A percentile compares a stretch with the other conserved stretches of the same genome.
Conservation (phyloP, 2,113 vertebrate species). For the Daubentonia madagascariensis region DNA sequence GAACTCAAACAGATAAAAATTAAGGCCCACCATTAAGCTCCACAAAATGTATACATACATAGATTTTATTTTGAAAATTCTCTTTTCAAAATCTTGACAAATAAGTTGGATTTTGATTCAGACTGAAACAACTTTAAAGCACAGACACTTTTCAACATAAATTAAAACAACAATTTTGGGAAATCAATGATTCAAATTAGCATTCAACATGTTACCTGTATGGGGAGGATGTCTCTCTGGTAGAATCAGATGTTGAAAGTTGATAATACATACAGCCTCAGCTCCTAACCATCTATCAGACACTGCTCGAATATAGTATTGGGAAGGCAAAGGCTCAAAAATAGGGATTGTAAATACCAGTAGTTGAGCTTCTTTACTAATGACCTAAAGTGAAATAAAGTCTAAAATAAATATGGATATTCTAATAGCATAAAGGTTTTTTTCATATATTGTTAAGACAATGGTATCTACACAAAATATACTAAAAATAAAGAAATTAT, state of each 20-base stretch:
- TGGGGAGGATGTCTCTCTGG: constrained; percentile 98
- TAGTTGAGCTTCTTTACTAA: constrained; percentile 91
- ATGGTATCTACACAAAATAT: neutral
- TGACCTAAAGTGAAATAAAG: constrained; percentile 86
- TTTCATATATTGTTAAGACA: neutral
- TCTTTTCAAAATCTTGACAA: constrained; percentile 1
- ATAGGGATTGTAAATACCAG: constrained; percentile 98
- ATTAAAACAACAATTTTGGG: neutral
- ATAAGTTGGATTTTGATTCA: neutral
- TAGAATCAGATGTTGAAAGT: constrained; percentile 98
- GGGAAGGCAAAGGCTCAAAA: constrained; percentile 97
- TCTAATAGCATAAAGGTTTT: neutral
- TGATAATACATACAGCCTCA: constrained; percentile 96
- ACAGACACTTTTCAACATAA: neutral
- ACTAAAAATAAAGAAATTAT: neutral
- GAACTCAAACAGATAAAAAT: neutral
- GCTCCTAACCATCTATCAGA: constrained; percentile 98
- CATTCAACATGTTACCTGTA: constrained; percentile 87
- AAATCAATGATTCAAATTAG: constrained; percentile 42
- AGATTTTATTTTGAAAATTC: neutral
- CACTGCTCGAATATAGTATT: constrained; percentile 97
- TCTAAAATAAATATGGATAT: constrained; percentile 52
- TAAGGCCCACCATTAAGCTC: neutral
- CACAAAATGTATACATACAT: neutral
- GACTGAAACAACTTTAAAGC: constrained; percentile 12